These are phyloP conservation scores for Leucophenga varia DNA, from an alignment of 1,140 invertebrate species.

Conservation along the genomic window DNA sequence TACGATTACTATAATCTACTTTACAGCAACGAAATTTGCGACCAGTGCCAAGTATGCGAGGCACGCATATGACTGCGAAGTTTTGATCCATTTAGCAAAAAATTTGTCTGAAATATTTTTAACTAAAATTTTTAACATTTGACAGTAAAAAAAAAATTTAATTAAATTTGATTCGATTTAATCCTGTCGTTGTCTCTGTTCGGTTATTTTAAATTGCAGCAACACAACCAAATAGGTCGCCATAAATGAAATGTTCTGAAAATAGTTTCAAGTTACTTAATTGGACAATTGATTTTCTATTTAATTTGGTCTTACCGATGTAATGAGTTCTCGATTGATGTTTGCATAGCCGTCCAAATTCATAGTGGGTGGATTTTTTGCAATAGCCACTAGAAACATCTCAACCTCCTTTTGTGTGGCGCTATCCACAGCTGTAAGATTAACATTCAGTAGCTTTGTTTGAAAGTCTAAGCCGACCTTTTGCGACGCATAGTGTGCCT, in stretches of 20 bases:
- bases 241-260: slow-evolving; percentile 67
- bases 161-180: too few species aligned
- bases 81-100: too few species aligned
- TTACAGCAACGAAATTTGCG: too few species aligned
- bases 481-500: slow-evolving; percentile 65
- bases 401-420: slow-evolving; percentile 67
- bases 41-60: too few species aligned
- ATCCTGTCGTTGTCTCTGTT: slow-evolving; percentile 28
- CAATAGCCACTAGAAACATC: slow-evolving; percentile 71
- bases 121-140: too few species aligned
- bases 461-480: slow-evolving; percentile 69
- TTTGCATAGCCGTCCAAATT: slow-evolving; percentile 70
- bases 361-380: slow-evolving; percentile 70
- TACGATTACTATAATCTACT: slow-evolving; percentile 2
- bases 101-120: too few species aligned
- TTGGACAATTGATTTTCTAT: slow-evolving; percentile 2
- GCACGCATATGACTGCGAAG: too few species aligned
- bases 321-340: slow-evolving; percentile 68
- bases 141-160: too few species aligned
- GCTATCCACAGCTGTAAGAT: slow-evolving; percentile 63
- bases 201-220: slow-evolving; percentile 66
- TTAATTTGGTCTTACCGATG: slow-evolving; percentile 58
- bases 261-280: slow-evolving; percentile 19
- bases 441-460: slow-evolving; percentile 65
- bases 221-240: slow-evolving; percentile 69